phyloP scores from a whole-genome alignment of 2,888 invertebrate species.

The Meiosimyza platycephala region DNA sequence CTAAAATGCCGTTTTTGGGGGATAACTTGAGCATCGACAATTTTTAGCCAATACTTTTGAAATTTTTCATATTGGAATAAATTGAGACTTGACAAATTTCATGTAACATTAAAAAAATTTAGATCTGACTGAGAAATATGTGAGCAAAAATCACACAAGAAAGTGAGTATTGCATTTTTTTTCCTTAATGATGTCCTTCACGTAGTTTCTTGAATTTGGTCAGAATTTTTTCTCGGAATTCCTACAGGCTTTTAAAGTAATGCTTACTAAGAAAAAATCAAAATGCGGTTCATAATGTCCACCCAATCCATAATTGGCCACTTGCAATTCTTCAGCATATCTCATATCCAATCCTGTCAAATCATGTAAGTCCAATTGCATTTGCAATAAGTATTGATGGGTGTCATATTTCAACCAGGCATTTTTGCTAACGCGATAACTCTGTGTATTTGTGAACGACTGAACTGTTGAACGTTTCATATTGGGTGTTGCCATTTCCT shows the following conservation, averaged over 20 bases:
- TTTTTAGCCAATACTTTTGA: no score
- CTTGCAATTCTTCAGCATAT: slow-evolving; percentile 90
- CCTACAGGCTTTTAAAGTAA: no score
- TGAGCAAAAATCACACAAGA: background rate
- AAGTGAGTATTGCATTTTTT: background rate
- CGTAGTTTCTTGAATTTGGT: no score
- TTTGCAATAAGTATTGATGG: slow-evolving; percentile 59
- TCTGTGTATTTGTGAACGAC: slow-evolving; percentile 79
- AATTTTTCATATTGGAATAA: no score
- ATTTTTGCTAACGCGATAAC: slow-evolving; percentile 77
- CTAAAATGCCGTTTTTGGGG: no score
- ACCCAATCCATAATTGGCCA: slow-evolving; percentile 98
- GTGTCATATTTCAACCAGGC: slow-evolving; percentile 68
- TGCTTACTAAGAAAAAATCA: slow-evolving; percentile 72
- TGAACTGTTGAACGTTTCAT: slow-evolving; percentile 70
- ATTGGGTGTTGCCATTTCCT: slow-evolving; percentile 68
- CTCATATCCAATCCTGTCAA: slow-evolving; percentile 72
- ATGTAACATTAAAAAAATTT: no score
- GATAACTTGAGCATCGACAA: no score
- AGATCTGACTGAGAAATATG: no score
- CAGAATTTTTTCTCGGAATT: no score
- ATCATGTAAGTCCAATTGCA: slow-evolving; percentile 77
- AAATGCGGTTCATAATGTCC: slow-evolving; percentile 99
- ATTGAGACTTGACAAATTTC: no score
- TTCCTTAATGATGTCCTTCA: no score